Conservation (phyloP, 2,797 vertebrate genomes). For the Liparis tanakae region DNA sequence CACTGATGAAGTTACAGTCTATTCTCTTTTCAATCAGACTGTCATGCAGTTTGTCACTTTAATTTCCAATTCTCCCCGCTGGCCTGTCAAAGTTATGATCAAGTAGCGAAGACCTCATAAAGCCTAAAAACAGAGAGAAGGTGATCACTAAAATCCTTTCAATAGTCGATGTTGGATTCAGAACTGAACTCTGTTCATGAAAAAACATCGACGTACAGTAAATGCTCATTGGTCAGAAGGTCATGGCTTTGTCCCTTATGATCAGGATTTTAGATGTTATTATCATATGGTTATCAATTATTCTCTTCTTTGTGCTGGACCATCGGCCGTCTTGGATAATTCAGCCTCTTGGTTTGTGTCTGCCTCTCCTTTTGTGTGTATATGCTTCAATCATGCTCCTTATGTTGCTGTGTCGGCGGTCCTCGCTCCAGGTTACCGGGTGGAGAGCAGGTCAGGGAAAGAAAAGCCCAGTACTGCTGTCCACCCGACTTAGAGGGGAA, state of each 20-base stretch:
- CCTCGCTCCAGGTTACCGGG: neutral
- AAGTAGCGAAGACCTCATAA: constrained; percentile 21
- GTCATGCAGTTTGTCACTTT: constrained; percentile 56
- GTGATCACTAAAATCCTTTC: constrained; percentile 11
- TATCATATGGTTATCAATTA: neutral
- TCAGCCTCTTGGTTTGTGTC: neutral
- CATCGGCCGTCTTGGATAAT: neutral
- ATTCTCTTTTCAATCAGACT: constrained; percentile 55
- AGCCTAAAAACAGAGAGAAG: constrained; percentile 5
- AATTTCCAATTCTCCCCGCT: constrained; percentile 27
- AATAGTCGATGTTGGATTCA: neutral
- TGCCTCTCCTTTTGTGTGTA: neutral
- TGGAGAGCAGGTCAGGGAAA: neutral
- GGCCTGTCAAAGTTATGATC: constrained; percentile 41
- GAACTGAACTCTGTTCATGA: neutral
- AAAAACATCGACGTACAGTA: neutral
- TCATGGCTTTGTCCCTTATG: neutral
- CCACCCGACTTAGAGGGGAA: neutral
- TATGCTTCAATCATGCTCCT: neutral
- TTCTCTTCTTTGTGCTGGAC: neutral
- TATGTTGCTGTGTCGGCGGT: neutral
- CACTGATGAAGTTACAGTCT: constrained; percentile 53
- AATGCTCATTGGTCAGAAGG: constrained; percentile 1
- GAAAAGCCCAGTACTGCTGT: neutral
- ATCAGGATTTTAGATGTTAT: constrained; percentile 13